These are phyloP conservation scores for Typhlomys cinereus DNA, from an alignment of 2,113 vertebrate species.

Conservation along the genomic window DNA sequence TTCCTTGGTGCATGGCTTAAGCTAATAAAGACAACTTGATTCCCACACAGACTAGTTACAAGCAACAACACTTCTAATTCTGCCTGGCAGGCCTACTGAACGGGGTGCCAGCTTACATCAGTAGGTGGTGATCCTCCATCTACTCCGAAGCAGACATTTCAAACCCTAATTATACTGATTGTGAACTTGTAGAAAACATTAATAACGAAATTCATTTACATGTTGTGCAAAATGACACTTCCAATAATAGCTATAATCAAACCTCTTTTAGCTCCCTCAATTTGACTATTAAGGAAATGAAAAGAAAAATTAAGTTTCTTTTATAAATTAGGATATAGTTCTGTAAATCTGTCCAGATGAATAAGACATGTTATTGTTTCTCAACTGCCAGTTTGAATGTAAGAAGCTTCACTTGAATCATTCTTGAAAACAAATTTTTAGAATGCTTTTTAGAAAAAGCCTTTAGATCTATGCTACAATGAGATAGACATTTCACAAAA, in stretches of 20 bases:
- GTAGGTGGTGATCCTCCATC: background rate
- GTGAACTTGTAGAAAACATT: background rate
- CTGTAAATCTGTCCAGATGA: background rate
- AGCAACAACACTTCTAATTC: background rate
- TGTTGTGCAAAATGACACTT: background rate
- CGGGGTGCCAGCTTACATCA: background rate
- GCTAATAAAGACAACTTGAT: background rate
- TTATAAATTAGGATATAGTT: background rate
- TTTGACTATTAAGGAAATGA: background rate
- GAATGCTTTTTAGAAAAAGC: background rate
- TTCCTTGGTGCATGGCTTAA: background rate
- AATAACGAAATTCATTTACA: background rate
- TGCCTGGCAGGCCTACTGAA: background rate
- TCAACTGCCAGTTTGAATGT: background rate
- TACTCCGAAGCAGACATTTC: background rate
- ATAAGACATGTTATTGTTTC: background rate
- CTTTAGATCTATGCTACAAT: background rate
- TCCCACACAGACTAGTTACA: background rate
- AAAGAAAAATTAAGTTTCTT: background rate
- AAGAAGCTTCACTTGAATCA: background rate
- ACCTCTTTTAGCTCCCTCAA: background rate
- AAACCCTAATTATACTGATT: background rate
- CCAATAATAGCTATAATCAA: background rate
- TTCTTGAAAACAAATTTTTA: constrained; percentile 9
- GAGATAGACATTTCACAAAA: background rate